Percentiles rank a stretch among this genome's conserved stretches.
Conservation (phyloP, 1,140 invertebrate genomes). For the Procambarus virginalis region DNA sequence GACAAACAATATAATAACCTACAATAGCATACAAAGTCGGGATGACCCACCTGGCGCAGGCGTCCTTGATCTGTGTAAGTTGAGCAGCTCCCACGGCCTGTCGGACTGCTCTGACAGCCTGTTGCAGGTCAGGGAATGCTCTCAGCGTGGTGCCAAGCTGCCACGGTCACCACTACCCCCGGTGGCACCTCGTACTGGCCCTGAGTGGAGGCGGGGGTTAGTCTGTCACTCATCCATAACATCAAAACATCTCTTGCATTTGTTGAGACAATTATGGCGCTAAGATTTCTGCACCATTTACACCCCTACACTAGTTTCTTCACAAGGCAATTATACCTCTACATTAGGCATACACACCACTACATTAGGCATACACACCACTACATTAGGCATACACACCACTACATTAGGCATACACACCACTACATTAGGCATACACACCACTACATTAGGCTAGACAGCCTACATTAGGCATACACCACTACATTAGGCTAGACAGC, state of each 20-base stretch:
- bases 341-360: neutral
- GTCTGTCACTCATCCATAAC: too few relatives aligned
- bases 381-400: neutral
- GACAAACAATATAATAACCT: too few relatives aligned
- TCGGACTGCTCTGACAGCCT: conserved; percentile 28
- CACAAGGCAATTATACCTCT: neutral
- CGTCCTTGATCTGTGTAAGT: conserved; percentile 22
- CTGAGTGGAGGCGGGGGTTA: neutral
- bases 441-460: neutral
- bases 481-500: neutral
- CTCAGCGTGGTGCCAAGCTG: neutral
- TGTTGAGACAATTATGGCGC: too few relatives aligned
- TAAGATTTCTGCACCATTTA: too few relatives aligned
- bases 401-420: neutral
- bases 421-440: neutral
- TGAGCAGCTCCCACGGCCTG: conserved; percentile 11
- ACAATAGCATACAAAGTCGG: too few relatives aligned
- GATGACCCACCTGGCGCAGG: conserved; percentile 23
- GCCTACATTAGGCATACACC: neutral
- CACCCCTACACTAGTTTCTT: too few relatives aligned
- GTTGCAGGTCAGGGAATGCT: conserved; percentile 25
- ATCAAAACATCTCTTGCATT: too few relatives aligned
- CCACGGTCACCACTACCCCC: conserved; percentile 32
- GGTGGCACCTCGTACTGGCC: conserved; percentile 34
- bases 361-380: neutral